These are phyloP conservation scores for Calcarius ornatus DNA, from an alignment of 2,113 vertebrate species.

Conservation along the genomic window DNA sequence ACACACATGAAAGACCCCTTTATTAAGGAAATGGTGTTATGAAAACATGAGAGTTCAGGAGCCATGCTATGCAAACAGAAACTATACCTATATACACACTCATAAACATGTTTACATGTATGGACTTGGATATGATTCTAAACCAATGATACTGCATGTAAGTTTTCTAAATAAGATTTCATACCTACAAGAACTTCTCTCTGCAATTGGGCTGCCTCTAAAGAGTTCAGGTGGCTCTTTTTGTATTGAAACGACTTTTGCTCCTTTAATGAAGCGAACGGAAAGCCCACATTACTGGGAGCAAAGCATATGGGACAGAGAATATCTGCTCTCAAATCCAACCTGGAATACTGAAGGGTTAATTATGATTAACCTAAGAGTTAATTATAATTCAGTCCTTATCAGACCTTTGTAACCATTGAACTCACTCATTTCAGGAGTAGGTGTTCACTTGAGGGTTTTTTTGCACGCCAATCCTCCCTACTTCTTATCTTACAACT, in stretches of 20 bases:
- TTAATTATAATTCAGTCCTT: background rate
- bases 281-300: background rate
- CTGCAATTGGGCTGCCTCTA: background rate
- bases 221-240: background rate
- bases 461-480: background rate
- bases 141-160: fast-evolving
- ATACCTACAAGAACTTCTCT: background rate
- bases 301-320: background rate
- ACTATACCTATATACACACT: background rate
- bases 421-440: background rate
- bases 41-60: background rate
- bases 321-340: background rate
- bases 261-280: background rate
- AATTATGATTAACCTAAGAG: background rate
- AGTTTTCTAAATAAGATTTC: background rate
- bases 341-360: background rate
- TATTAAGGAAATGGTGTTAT: background rate
- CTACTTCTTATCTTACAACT: background rate
- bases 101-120: background rate
- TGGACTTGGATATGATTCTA: fast-evolving
- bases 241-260: background rate
- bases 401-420: background rate
- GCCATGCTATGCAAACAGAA: background rate
- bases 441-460: background rate
- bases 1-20: background rate